A percentile compares a stretch with the other conserved stretches of the same genome.
Conservation (phyloP, 2,888 invertebrate genomes). For the Lasioglossum vierecki region DNA sequence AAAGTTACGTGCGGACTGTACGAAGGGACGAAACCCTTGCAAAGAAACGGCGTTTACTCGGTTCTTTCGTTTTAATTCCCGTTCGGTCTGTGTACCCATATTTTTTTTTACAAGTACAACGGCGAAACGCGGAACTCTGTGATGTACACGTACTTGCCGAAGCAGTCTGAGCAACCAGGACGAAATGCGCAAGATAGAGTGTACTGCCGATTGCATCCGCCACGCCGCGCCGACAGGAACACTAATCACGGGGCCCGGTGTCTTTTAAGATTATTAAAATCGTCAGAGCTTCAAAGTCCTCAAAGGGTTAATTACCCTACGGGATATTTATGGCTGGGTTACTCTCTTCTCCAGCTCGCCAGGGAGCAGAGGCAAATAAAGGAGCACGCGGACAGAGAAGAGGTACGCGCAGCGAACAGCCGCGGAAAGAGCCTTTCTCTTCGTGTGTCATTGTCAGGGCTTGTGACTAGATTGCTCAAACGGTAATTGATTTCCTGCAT, state of each 20-base stretch:
- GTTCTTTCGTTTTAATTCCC: conserved; percentile 9
- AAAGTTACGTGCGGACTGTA: background rate
- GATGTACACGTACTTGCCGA: conserved; percentile 53
- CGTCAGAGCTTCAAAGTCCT: conserved; percentile 81
- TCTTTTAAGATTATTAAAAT: conserved; percentile 83
- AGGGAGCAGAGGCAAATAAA: conserved; percentile 70
- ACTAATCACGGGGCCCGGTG: conserved; percentile 79
- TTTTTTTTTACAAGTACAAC: conserved; percentile 53
- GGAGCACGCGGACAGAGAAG: conserved; percentile 64
- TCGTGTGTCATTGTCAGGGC: conserved; percentile 61
- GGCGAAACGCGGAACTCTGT: conserved; percentile 40
- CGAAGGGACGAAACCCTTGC: background rate
- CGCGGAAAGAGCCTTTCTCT: conserved; percentile 63
- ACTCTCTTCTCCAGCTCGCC: conserved; percentile 67
- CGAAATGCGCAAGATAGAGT: conserved; percentile 59
- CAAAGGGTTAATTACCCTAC: conserved; percentile 84
- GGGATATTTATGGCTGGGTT: conserved; percentile 80
- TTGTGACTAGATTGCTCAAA: conserved; percentile 55
- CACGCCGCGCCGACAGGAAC: conserved; percentile 71
- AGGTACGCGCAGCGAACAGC: conserved; percentile 55
- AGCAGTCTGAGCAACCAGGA: conserved; percentile 47
- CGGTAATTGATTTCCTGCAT: conserved; percentile 55
- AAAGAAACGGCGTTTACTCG: background rate
- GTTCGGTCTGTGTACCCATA: conserved; percentile 26
- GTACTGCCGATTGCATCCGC: conserved; percentile 75